Base-by-base conservation (phyloP, 2,888 invertebrate species). In the Hypolimnas misippus region DNA sequence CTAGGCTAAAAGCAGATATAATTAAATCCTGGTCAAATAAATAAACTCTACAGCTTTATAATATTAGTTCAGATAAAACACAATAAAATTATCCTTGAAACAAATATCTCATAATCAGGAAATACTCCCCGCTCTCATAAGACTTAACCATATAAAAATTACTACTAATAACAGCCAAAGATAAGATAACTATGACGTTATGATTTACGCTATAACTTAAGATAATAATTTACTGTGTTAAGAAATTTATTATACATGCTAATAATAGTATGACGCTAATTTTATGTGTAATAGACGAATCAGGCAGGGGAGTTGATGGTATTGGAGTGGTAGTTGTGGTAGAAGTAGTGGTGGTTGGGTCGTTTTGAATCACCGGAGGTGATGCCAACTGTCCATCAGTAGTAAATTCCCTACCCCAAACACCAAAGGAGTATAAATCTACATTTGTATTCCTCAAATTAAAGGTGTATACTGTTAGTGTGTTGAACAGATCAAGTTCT, bases 341-440 rank as follows among this genome's bases (percentile, higher is more conserved):
- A 16, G 25, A 14, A 10, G 12, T 42, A 16, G 35, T 38, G 1
- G 16, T 17, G 31, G 33, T 57, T 3, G 44, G 58, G 40, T 54
- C 49, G 10, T 53, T 46, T 12, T 61, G 60, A 1, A 46, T 51
- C 4, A 53, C 19, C 0, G 86, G 80, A 0, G 84, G 81, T 3
- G 82, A 76, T 0, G 76, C 78, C 0, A 78, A 79, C 46, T 77
- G 57, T 0, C 83, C 87, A 70, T 93, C 93, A 40, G 83, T 82
- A 0, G 74, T 81, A 68, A 87, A 93, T 52, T 89, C 82, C 66
- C 93, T 83, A 0, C 93, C 93, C 84, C 91, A 93, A 6, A 94
- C 78, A 0, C 87, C 92, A 62, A 94, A 93, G 3, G 86, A 78
- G 44, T 93, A 85, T 50, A 94, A 69, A 44, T 93, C 83, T 1